Evolutionary conservation across 1,140 invertebrate species (phyloP).

Genomic region (Aphelenchoides avenae): DNA sequence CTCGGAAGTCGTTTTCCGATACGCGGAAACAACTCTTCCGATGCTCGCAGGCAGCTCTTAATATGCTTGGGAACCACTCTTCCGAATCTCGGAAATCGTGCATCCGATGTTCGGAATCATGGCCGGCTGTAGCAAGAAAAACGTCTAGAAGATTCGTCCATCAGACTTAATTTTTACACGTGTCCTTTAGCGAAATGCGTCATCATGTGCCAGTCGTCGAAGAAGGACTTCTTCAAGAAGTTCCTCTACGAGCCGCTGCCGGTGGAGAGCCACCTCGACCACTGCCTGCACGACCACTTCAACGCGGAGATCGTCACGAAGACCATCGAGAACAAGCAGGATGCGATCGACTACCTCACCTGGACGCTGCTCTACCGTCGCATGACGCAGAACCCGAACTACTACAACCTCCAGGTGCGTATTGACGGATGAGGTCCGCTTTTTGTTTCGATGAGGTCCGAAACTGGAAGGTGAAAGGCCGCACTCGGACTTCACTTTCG

Average conservation of each 20-base stretch:
- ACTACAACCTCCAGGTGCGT: slow-evolving; percentile 84
- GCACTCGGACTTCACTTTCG: no score
- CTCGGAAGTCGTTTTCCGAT: no score
- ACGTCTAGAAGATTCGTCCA: background rate
- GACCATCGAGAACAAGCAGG: slow-evolving; percentile 99
- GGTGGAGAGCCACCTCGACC: slow-evolving; percentile 94
- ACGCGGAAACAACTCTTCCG: no score
- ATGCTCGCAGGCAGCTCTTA: no score
- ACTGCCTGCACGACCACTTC: slow-evolving; percentile 95
- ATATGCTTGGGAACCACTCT: no score
- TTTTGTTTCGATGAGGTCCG: slow-evolving; percentile 12
- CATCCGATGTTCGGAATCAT: slow-evolving; percentile 8
- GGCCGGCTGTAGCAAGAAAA: background rate
- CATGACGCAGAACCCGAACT: slow-evolving; percentile 98
- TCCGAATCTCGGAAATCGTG: background rate
- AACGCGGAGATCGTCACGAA: slow-evolving; percentile 99
- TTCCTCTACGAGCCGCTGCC: slow-evolving; percentile 94
- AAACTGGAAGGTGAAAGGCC: no score
- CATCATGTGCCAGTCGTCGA: slow-evolving; percentile 90
- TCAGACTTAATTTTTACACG: background rate
- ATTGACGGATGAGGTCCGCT: slow-evolving; percentile 34
- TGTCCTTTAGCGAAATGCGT: slow-evolving; percentile 73
- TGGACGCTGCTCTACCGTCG: slow-evolving; percentile 97
- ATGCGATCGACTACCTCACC: slow-evolving; percentile 97
- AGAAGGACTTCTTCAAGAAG: slow-evolving; percentile 98